Percentiles rank a stretch among this genome's conserved stretches.
These are phyloP conservation scores for Mesocentrotus franciscanus DNA, from an alignment of 53 echinoderm and acorn worm species.

Conservation along the genomic window DNA sequence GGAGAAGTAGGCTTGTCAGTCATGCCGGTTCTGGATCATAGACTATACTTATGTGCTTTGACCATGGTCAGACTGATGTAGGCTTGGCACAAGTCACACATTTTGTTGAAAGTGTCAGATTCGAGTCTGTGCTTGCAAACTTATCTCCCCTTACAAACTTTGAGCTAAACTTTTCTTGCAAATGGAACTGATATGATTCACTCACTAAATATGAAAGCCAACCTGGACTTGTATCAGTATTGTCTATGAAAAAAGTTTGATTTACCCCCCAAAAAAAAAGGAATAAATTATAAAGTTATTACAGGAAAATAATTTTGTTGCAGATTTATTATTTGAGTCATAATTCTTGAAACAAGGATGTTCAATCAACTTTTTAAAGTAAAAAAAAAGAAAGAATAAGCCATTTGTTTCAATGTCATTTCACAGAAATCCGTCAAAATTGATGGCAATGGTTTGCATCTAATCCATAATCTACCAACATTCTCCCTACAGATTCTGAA, in stretches of 20 bases:
- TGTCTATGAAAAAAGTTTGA: too few relatives aligned
- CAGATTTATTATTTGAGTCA: neutral
- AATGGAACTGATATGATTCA: neutral
- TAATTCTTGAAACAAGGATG: neutral
- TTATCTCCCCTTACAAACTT: too few relatives aligned
- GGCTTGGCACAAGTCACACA: too few relatives aligned
- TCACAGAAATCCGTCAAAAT: constrained; percentile 1
- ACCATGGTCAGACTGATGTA: neutral
- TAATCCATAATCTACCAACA: constrained; percentile 8
- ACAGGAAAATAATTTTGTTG: too few relatives aligned
- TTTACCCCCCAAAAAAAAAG: too few relatives aligned
- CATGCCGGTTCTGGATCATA: neutral
- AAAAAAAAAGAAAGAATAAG: neutral
- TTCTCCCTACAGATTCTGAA: constrained; percentile 23
- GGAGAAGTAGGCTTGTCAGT: neutral
- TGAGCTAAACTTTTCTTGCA: neutral
- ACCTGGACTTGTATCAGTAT: too few relatives aligned
- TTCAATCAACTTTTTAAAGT: neutral
- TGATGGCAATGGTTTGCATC: neutral
- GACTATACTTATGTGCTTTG: neutral
- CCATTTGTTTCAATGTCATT: neutral
- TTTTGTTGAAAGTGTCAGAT: too few relatives aligned
- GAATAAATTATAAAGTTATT: too few relatives aligned
- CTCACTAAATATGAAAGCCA: too few relatives aligned
- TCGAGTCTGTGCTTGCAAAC: too few relatives aligned